Evolutionary conservation across 2,888 invertebrate species (phyloP), one percentile per base, ranked within the genome.

Genomic region (Rapana venosa): DNA sequence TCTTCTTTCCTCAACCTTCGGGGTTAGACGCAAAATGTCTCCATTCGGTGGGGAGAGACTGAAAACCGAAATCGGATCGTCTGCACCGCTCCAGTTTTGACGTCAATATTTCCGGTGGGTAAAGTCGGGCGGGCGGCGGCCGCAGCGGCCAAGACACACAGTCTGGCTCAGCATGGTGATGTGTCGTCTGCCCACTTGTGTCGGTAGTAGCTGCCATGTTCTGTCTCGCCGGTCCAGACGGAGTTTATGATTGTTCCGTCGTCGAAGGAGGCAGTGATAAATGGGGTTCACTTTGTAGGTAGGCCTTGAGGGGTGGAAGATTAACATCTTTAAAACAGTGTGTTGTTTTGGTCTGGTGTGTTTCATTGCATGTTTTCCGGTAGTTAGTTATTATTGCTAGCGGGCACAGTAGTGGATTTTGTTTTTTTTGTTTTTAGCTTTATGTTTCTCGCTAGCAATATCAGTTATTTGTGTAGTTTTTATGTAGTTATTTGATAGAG

Each of bases 171-270:
- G 66, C 66, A 66, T 66, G 66, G 20, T 66, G 66, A 66, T 66
- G 66, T 66, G 66, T 66, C 66, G 66, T 66, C 66, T 66, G 66
- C 66, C 66, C 66, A 66, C 66, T 22, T 22, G 66, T 66, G 20
- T 15, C 26, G 22, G 66, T 20, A 20, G 74, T 61, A 13, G n/a
- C 74, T 77, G 74, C 74, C 74, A 77, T 77, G 74, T 77, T 30
- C 30, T 8, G 74, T 77, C n/a, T 30, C 74, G 74, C n/a, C 74
- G 13, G 74, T 6, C 74, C 74, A 5, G n/a, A n/a, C 30, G 74
- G 30, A 30, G 74, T 77, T 77, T 77, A 77, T 77, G 74, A 77
- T 77, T 26, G 74, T 77, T 30, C 74, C n/a, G 74, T 77, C 74
- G 74, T 77, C n/a, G 74, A 30, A 13, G 74, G 74, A 22, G 74